Evolutionary conservation across 2,113 vertebrate genomes (phyloP), one percentile per base, ranked within the genome.

Genomic region (Centropristis striata): DNA sequence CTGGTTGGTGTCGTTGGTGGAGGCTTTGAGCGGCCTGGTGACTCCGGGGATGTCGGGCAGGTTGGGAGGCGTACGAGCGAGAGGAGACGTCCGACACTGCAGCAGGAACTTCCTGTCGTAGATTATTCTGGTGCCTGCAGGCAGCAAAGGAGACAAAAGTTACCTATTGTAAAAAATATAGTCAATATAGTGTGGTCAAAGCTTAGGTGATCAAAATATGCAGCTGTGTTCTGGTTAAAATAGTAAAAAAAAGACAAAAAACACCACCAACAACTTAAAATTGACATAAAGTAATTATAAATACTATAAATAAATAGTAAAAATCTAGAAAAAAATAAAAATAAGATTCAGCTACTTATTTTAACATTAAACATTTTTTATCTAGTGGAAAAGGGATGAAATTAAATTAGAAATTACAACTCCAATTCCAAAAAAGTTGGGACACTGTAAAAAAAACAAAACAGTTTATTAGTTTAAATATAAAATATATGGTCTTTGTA

Each of bases 101-200:
- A 99, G 96, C 73, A 99, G 46, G 89, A 99, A 99, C 78, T 98
- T 97, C 2, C 97, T 95, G 79, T 98, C 97, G 0, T 98, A 99
- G 86, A 99, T 98, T 46, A 98, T 98, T 86, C 97, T 95, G 61
- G 94, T 95, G 11, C 94, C 94, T 95, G 84, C 1, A 20, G 58
- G 46, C 21, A 27, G 13, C 12, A 14, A 8, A 55, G 12, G 9
- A 28, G 16, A 28, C 12, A 2, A 15, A 46, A 25, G 36, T 42
- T 15, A 27, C 1, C 41, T 47, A 3, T 1, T 53, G 57, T 10
- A 16, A 50, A 16, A 50, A 25, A 9, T 21, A 21, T 65, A 8
- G 8, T 16, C 27, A 42, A 9, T 10, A 20, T 1, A 5, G n/a
- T 11, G 5, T 23, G n/a, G 11, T 9, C 4, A 75, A 14, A 39